Conservation (phyloP, 2,797 vertebrate species). For the Phrynocephalus guinanensis region DNA sequence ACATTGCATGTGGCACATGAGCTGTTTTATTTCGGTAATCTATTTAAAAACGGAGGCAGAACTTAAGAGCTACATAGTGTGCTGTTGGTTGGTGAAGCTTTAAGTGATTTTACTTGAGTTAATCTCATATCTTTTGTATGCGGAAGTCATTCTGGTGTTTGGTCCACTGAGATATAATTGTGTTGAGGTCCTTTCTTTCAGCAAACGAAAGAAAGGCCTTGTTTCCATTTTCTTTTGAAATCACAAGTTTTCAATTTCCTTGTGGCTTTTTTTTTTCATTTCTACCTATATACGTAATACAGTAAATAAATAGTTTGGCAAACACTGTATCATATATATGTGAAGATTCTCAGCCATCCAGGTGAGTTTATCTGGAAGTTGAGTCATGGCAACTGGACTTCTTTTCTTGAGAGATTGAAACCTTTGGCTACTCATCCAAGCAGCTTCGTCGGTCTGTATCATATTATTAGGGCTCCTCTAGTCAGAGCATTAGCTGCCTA, state of each 20-base stretch:
- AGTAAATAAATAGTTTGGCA: conserved; percentile 52
- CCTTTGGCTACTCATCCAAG: no score
- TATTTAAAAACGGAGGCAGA: conserved; percentile 34
- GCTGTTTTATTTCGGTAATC: conserved; percentile 54
- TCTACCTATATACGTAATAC: conserved; percentile 27
- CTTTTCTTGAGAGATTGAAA: no score
- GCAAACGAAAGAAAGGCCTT: background rate
- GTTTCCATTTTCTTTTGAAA: background rate
- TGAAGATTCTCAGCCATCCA: no score
- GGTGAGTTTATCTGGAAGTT: no score
- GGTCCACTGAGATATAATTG: conserved; percentile 18
- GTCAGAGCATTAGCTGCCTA: no score
- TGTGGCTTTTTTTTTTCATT: conserved; percentile 25
- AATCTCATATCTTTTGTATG: background rate
- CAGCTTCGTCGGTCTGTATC: background rate
- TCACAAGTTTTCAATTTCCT: background rate
- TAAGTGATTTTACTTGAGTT: background rate
- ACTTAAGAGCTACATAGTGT: conserved; percentile 21
- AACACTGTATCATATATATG: background rate
- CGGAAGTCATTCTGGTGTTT: background rate
- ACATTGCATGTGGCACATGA: background rate
- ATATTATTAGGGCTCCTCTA: background rate
- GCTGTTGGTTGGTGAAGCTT: background rate
- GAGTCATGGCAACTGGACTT: no score
- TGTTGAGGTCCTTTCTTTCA: background rate